Base-by-base conservation (phyloP, 2,113 vertebrate genomes). In the Paramormyrops kingsleyae region DNA sequence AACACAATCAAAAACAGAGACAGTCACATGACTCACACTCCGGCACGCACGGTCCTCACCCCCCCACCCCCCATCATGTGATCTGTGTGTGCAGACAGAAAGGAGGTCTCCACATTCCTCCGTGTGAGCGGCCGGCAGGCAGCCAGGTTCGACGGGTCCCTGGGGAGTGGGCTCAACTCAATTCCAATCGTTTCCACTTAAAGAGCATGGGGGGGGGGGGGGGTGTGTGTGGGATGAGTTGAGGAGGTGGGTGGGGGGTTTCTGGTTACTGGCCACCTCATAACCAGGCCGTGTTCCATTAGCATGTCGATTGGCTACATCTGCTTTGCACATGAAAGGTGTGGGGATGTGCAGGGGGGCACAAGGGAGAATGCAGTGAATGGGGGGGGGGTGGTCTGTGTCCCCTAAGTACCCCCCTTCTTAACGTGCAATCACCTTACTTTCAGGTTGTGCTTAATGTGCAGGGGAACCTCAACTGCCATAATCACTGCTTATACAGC, bases 321-420 rank as follows among this genome's bases (percentile, higher is more conserved):
- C 96, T 97, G 96, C 95, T 97, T 97, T 97, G 95, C 96, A 96
- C 96, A 95, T 96, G 94, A 97, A 97, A 97, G 95, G 92, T 39
- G 89, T 89, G 90, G 91, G 91, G 92, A 94, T 94, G 93, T 94
- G 95, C 94, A 94, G 94, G 94, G 95, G 95, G 94, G 96, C 93
- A 94, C 94, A 92, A 92, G 93, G 93, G 88, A 90, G 66, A 85
- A 89, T 66, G 92, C 88, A 88, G 90, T 52, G 53, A 80, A 19
- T 2, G 13, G 42, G 50, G 87, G 17, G 70, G 53, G 49, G 74
- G 62, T 4, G 47, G 24, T n/a, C 13, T 24, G 19, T 0, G 13
- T 85, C 83, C 24, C 19, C 83, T 9, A 19, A 3, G 46, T 85
- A 49, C 42, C n/a, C 31, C 2, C 52, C 21, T 56, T 24, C 21